Evolutionary conservation across 2,113 vertebrate genomes (phyloP).

Genomic region (Takifugu flavidus): DNA sequence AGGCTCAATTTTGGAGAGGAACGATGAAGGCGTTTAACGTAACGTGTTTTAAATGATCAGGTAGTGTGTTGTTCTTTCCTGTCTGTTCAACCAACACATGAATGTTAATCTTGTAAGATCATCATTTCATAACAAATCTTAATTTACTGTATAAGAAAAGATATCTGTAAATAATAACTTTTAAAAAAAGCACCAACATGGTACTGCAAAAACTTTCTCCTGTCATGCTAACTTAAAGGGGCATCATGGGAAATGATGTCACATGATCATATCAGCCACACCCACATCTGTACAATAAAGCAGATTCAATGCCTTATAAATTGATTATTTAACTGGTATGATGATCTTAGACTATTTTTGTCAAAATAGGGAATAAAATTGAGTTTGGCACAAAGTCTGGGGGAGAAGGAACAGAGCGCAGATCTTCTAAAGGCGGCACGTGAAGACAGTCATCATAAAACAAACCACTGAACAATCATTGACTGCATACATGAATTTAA

Average conservation of each 20-base stretch:
- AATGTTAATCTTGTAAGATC: slow-evolving; percentile 1
- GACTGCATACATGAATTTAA: slow-evolving; percentile 32
- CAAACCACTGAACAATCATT: slow-evolving; percentile 35
- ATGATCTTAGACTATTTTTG: too few relatives aligned
- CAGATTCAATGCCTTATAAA: not conserved
- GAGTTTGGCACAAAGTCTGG: not conserved
- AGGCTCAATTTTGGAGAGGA: slow-evolving; percentile 12
- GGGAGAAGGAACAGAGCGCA: not conserved
- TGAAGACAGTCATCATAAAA: slow-evolving; percentile 18
- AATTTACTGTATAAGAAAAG: slow-evolving; percentile 12
- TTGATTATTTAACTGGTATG: too few relatives aligned
- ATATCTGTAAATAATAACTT: not conserved
- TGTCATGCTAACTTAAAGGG: not conserved
- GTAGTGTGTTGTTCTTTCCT: slow-evolving; percentile 14
- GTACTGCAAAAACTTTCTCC: not conserved
- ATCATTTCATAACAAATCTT: slow-evolving; percentile 18
- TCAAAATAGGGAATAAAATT: not conserved
- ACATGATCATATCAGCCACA: not conserved
- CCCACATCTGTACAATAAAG: not conserved
- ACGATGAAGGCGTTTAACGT: slow-evolving; percentile 9
- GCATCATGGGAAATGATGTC: slow-evolving; percentile 2
- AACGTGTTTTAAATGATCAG: not conserved
- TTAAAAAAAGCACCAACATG: not conserved
- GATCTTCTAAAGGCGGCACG: not conserved
- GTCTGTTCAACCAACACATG: slow-evolving; percentile 15